Base-by-base conservation (phyloP, 2,888 invertebrate genomes). In the Cryptus viduatorius region DNA sequence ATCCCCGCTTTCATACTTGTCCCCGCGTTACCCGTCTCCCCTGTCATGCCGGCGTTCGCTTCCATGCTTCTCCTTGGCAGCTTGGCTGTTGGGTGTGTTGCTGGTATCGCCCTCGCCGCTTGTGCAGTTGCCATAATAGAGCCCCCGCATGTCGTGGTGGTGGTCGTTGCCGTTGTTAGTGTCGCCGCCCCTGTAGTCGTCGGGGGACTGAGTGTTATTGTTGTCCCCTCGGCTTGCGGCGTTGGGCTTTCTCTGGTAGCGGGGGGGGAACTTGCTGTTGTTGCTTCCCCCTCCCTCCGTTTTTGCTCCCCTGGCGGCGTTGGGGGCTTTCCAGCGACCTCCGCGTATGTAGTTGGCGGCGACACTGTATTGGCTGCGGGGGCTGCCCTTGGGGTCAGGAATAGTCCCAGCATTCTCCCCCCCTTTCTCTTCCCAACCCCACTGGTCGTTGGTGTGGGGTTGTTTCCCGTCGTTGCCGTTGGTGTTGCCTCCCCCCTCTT, bases 91-190 rank as follows among this genome's bases (percentile, higher is more conserved):
- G 24, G 2, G 24, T 3, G 1, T 1, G 24, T 2, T 1, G 24
- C 24, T 2, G 24, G 1, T 24, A 3, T 24, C 3, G 24, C 3
- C 2, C 24, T 24, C 24, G 24, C 24, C 24, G 2, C 24, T 24
- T 24, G 24, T 3, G 24, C 1, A 1, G 24, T 2, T 24, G 64
- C n/a, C 37, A 37, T 14, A 4, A 37, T n/a, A 7, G 64, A 4
- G n/a, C 44, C 12, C 44, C 44, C 42, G 3, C 65, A 65, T 19
- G 10, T 44, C 8, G 44, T 65, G 44, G 65, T 65, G n/a, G 64
- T 42, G n/a, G 16, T n/a, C 1, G 64, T 64, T 1, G 64, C 16
- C 14, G 37, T 64, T 1, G 64, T 64, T 0, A 64, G 64, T 31
- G 64, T 64, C 64, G 37, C 64, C 37, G 37, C 37, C 0, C 7